Conservation (phyloP, 2,888 invertebrate genomes). For the Stenodema calcarata region DNA sequence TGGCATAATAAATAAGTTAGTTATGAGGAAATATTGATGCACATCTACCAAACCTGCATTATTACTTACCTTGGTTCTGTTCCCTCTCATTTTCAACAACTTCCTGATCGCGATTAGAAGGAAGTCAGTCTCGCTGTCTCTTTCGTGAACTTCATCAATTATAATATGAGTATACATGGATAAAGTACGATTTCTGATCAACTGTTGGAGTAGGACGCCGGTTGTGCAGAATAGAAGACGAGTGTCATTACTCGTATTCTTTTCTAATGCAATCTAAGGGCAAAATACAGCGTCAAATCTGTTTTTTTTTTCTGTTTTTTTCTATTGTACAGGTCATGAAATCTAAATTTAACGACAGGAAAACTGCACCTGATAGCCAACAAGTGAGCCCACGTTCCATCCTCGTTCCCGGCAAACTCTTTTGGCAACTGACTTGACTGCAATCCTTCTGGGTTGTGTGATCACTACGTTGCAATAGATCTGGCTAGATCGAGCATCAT, state of each 20-base stretch:
- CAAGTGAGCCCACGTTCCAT: constrained; percentile 81
- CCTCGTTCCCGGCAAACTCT: constrained; percentile 83
- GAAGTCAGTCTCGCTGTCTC: constrained; percentile 92
- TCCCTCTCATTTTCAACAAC: constrained; percentile 61
- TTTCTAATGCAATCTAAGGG: constrained; percentile 74
- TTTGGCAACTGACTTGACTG: constrained; percentile 87
- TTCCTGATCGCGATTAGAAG: constrained; percentile 81
- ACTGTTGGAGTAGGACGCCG: constrained; percentile 82
- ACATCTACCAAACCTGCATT: no score
- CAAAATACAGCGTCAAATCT: no score
- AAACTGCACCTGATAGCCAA: constrained; percentile 82
- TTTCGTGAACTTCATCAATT: constrained; percentile 92
- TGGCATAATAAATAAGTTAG: no score
- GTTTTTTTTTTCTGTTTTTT: no score
- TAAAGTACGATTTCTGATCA: constrained; percentile 69
- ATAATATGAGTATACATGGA: constrained; percentile 86
- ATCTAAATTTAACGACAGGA: background rate
- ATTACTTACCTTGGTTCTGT: constrained; percentile 47
- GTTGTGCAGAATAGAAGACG: constrained; percentile 87
- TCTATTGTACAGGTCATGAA: no score
- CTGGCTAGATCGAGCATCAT: constrained; percentile 71
- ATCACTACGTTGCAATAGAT: constrained; percentile 84
- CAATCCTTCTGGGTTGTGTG: constrained; percentile 92
- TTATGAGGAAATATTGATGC: no score
- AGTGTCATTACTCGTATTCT: constrained; percentile 70